Conservation (phyloP, 2,797 vertebrate species). For the Epinephelus coioides region DNA sequence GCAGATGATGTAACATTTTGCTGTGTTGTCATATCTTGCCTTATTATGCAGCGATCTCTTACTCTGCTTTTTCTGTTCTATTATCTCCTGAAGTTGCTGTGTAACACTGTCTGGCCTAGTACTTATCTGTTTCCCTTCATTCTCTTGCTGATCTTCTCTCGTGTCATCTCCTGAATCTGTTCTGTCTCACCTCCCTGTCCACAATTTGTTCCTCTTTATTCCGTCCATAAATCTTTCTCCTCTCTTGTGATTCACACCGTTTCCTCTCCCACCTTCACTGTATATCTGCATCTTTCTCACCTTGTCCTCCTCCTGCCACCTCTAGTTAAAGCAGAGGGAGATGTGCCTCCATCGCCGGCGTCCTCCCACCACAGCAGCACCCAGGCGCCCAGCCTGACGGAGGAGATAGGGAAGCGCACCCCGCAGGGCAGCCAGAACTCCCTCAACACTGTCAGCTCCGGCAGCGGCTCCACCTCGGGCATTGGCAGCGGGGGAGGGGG, state of each 20-base stretch:
- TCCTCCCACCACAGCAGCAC: conserved; percentile 98
- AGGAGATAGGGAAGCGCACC: conserved; percentile 92
- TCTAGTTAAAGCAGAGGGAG: conserved; percentile 90
- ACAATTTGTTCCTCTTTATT: conserved; percentile 18
- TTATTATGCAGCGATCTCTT: background rate
- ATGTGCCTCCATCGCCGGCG: conserved; percentile 93
- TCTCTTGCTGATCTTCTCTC: background rate
- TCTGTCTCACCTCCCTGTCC: conserved; percentile 16
- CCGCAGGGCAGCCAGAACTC: conserved; percentile 99
- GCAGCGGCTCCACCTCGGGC: conserved; percentile 97
- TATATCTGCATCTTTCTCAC: conserved; percentile 13
- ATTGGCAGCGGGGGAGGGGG: conserved; percentile 92
- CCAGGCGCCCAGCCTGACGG: conserved; percentile 94
- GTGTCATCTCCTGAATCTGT: background rate
- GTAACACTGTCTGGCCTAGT: conserved; percentile 6
- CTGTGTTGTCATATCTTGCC: conserved; percentile 10
- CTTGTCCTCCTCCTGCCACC: conserved; percentile 21
- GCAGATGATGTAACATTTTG: conserved; percentile 20
- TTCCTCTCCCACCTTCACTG: background rate
- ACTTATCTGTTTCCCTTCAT: conserved; percentile 21
- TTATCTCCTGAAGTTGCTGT: conserved; percentile 15
- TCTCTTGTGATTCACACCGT: background rate
- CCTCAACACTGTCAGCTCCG: conserved; percentile 96
- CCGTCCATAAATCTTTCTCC: background rate
- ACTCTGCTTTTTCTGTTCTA: background rate